phyloP scores from a whole-genome alignment of 2,797 vertebrate species.

The Nasua narica region DNA sequence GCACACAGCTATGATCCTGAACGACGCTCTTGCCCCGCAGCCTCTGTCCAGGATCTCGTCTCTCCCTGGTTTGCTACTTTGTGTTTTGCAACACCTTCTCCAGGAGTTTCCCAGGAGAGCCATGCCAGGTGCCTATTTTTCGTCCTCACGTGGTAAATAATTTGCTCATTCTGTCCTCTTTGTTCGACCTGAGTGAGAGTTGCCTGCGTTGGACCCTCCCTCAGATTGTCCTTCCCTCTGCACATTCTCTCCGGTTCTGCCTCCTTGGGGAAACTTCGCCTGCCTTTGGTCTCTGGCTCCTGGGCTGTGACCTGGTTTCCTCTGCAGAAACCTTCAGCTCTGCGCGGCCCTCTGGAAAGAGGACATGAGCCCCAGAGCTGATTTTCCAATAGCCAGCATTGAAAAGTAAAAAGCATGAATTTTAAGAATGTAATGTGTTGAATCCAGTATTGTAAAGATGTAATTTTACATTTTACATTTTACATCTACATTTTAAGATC shows the following conservation, averaged over 20 bases:
- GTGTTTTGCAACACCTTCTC: too few species aligned
- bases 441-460: background rate
- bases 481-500: too few species aligned
- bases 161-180: background rate
- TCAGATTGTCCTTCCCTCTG: background rate
- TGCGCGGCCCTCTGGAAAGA: background rate
- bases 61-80: too few species aligned
- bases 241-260: rapidly evolving
- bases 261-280: rapidly evolving
- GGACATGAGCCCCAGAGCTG: rapidly evolving
- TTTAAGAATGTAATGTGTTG: background rate
- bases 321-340: background rate
- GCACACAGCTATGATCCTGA: background rate
- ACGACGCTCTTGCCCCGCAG: background rate
- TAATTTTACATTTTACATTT: too few species aligned
- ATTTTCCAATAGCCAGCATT: background rate
- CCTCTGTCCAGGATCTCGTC: background rate
- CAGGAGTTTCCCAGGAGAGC: too few species aligned
- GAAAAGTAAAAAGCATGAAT: background rate
- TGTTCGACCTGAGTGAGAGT: background rate
- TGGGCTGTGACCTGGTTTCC: background rate
- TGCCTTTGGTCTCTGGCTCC: background rate
- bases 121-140: background rate
- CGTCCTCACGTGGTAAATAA: rapidly evolving
- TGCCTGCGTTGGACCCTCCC: rapidly evolving